Conservation (phyloP, 2,797 vertebrate species). For the Diceros bicornis region DNA sequence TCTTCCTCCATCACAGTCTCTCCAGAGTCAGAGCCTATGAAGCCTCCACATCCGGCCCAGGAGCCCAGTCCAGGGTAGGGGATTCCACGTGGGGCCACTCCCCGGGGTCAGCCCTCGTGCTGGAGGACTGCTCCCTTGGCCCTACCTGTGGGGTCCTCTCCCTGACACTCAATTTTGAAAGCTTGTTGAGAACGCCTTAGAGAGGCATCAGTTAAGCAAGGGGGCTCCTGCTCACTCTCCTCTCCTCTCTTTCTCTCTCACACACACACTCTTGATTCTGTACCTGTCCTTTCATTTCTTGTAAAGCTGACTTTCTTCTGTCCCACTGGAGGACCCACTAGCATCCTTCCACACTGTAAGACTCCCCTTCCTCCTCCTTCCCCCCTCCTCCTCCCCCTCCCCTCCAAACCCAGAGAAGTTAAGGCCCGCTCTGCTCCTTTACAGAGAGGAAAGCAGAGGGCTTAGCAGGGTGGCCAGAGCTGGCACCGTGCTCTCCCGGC, state of each 20-base stretch:
- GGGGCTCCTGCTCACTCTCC: fast-evolving
- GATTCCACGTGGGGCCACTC: neutral
- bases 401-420: neutral
- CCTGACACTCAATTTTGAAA: neutral
- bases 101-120: neutral
- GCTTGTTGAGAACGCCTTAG: neutral
- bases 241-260: fast-evolving
- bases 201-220: neutral
- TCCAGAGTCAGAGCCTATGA: neutral
- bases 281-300: neutral
- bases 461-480: neutral
- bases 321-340: neutral
- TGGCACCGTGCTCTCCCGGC: neutral
- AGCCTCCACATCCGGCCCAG: neutral
- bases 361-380: fast-evolving
- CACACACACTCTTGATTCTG: neutral
- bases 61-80: neutral
- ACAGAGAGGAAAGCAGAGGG: neutral
- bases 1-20: neutral
- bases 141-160: neutral
- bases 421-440: neutral
- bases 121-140: neutral
- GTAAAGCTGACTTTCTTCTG: neutral
- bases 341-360: neutral
- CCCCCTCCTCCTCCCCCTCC: neutral